These are phyloP conservation scores for Morbakka virulenta DNA, from an alignment of 30 jellyfish, hydroid and myxozoan species.

Conservation along the genomic window DNA sequence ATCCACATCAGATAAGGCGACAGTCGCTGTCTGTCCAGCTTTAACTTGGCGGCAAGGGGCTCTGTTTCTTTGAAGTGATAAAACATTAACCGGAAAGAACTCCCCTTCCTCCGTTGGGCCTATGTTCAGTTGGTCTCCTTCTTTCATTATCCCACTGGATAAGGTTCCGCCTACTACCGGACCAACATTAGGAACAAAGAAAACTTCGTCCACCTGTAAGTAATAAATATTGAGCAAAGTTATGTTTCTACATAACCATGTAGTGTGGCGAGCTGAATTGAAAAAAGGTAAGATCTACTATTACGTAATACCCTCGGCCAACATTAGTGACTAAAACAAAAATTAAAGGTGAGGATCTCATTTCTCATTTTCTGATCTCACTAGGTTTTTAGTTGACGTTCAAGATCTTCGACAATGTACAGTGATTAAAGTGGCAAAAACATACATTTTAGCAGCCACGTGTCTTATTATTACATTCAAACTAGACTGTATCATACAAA, in stretches of 20 bases:
- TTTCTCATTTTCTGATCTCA: too few relatives aligned
- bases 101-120: conserved; percentile 93
- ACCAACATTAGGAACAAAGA: conserved; percentile 80
- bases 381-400: too few relatives aligned
- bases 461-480: too few relatives aligned
- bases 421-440: too few relatives aligned
- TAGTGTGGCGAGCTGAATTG: too few relatives aligned
- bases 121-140: conserved; percentile 71
- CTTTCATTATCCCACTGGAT: conserved; percentile 77
- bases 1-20: conserved; percentile 73
- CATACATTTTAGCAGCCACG: too few relatives aligned
- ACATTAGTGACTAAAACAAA: too few relatives aligned
- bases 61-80: conserved; percentile 93
- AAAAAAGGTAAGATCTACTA: too few relatives aligned
- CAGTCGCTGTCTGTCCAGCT: conserved; percentile 98
- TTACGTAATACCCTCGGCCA: too few relatives aligned
- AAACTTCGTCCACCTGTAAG: conserved; percentile 83
- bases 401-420: too few relatives aligned
- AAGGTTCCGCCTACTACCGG: conserved; percentile 93
- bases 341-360: too few relatives aligned
- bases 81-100: conserved; percentile 56
- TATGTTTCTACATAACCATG: neutral
- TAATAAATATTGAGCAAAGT: neutral
- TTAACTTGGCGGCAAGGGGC: conserved; percentile 91
- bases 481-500: too few relatives aligned